Evolutionary conservation across 2,888 invertebrate species (phyloP).

Genomic region (Amblyteles armatorius): DNA sequence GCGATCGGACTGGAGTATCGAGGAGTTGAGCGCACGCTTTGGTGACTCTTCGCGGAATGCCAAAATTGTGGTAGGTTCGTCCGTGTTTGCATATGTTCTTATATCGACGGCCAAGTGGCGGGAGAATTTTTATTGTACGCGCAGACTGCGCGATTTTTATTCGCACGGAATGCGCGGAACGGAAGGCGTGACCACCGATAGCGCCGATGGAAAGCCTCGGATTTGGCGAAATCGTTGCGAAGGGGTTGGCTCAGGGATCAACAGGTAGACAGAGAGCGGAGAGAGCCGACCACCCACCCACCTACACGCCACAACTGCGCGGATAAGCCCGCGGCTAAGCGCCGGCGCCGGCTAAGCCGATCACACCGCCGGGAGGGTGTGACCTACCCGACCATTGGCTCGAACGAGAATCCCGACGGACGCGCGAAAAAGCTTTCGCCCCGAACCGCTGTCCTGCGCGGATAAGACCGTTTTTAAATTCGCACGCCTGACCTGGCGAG

Average conservation of each 20-base stretch:
- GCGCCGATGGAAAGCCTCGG: constrained; percentile 73
- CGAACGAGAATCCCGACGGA: constrained; percentile 71
- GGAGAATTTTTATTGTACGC: not conserved
- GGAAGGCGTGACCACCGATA: constrained; percentile 79
- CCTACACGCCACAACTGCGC: constrained; percentile 63
- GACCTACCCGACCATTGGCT: constrained; percentile 81
- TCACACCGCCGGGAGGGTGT: constrained; percentile 83
- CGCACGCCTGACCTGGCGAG: constrained; percentile 26
- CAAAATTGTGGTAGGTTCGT: too few species aligned
- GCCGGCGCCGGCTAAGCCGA: constrained; percentile 84
- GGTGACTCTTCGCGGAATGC: too few species aligned
- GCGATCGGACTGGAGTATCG: too few species aligned
- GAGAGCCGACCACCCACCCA: constrained; percentile 62
- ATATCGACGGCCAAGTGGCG: too few species aligned
- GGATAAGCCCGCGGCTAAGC: constrained; percentile 83
- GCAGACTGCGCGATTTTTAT: constrained; percentile 6
- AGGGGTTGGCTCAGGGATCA: constrained; percentile 83
- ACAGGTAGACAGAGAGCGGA: constrained; percentile 80
- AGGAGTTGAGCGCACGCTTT: too few species aligned
- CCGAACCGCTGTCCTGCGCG: constrained; percentile 77
- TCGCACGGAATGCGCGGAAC: constrained; percentile 10
- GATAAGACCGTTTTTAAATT: constrained; percentile 70
- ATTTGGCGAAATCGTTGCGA: constrained; percentile 82
- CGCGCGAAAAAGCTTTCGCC: constrained; percentile 77
- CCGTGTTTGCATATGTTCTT: too few species aligned